Evolutionary conservation across 2,888 invertebrate species (phyloP).

Genomic region (Melanostoma scalare): DNA sequence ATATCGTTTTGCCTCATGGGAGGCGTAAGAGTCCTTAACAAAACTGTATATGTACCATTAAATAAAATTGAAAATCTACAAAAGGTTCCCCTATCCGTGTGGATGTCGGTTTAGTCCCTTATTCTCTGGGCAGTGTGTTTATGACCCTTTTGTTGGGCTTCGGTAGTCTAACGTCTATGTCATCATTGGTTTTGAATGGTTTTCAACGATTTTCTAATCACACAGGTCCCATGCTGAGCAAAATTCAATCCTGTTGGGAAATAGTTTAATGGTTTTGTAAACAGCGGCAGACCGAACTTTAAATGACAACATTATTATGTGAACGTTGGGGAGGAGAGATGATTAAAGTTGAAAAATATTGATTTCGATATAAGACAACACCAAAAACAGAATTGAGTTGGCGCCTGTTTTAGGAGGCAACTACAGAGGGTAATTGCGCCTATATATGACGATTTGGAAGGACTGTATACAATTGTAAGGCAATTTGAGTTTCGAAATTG

Average conservation of each 20-base stretch:
- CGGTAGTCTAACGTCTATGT: neutral
- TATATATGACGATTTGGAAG: too few relatives aligned
- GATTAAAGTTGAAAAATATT: neutral
- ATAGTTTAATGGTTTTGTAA: slow-evolving; percentile 25
- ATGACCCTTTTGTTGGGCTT: slow-evolving; percentile 9
- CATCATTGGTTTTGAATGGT: slow-evolving; percentile 19
- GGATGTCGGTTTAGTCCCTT: neutral
- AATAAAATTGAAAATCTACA: slow-evolving; percentile 44
- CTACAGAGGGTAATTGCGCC: too few relatives aligned
- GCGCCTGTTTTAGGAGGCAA: too few relatives aligned
- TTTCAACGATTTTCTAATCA: slow-evolving; percentile 18
- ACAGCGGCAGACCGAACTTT: slow-evolving; percentile 30
- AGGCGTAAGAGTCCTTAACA: slow-evolving; percentile 24
- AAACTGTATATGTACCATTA: slow-evolving; percentile 38
- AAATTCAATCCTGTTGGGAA: slow-evolving; percentile 29
- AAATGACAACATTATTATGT: slow-evolving; percentile 7
- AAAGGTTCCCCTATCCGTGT: too few relatives aligned
- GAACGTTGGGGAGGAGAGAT: neutral
- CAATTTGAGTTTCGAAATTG: too few relatives aligned
- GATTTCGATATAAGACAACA: neutral
- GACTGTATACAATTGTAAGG: too few relatives aligned
- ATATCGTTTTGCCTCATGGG: neutral
- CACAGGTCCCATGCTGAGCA: slow-evolving; percentile 16
- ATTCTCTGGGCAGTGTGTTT: slow-evolving; percentile 11
- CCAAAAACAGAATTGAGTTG: neutral